Evolutionary conservation across 2,797 vertebrate genomes (phyloP), one percentile per base, ranked within the genome.

Genomic region (Ataeniobius toweri): DNA sequence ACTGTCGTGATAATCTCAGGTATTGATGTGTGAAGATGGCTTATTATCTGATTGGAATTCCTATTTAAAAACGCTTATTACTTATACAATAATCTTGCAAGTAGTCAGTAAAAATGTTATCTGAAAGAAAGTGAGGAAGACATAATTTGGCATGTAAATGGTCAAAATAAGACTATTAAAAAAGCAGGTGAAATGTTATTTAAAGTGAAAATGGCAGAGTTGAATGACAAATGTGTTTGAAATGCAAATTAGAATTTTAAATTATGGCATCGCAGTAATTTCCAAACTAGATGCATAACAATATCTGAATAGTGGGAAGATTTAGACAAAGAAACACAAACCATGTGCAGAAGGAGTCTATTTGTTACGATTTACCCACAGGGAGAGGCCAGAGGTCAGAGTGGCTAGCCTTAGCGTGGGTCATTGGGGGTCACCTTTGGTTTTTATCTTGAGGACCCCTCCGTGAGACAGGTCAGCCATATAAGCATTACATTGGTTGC

Each of bases 381-480:
- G 67, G 63, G 70, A 59, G 46, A 73, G 81, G 83, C 89, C 80
- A 89, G 71, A 85, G 89, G 86, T 89, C 84, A 75, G 46, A 14
- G 70, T 51, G 82, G 83, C 84, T 90, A 74, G 84, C 72, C 69
- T 75, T 56, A 80, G 68, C 81, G 82, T 73, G n/a, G 71, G 77
- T 68, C 82, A 75, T 69, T 24, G 48, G 73, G 82, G 83, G 73
- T 86, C 85, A 75, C 67, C 69, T 59, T 77, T 84, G 56, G 58
- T 89, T 76, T 77, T 89, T 87, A 89, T 88, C 82, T 80, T 74
- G 24, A 81, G 88, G 85, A 92, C 81, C 90, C 81, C 87, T 86
- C 75, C 44, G 69, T 75, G 83, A 10, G 81, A 55, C 82, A 87
- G 86, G 82, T 89, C 85, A 88, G 58, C 80, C 80, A 56, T 80